phyloP scores from a whole-genome alignment of 1,140 invertebrate species.

The Pseudomyrmex sp. region DNA sequence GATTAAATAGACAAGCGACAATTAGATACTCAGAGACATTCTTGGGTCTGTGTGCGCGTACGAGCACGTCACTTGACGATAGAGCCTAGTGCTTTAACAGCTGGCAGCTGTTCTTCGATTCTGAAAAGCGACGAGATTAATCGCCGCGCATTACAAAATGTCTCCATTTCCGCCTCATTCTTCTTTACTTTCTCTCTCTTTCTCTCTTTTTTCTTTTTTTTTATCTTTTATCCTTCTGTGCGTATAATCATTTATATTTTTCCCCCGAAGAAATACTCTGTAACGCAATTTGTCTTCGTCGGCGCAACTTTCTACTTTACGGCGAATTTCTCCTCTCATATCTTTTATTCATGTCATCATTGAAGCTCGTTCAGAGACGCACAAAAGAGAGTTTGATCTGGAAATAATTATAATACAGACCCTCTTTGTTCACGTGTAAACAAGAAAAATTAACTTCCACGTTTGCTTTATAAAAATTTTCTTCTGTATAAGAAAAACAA shows the following conservation, averaged over 20 bases:
- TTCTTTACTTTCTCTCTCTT: slow-evolving; percentile 20
- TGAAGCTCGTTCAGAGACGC: slow-evolving; percentile 31
- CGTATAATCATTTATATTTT: slow-evolving; percentile 60
- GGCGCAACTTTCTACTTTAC: slow-evolving; percentile 47
- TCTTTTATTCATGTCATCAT: slow-evolving; percentile 61
- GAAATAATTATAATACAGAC: slow-evolving; percentile 43
- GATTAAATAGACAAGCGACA: slow-evolving; percentile 10
- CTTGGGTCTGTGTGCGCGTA: background rate
- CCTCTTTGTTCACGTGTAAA: slow-evolving; percentile 38
- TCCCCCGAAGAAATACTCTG: slow-evolving; percentile 21
- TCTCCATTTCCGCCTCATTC: slow-evolving; percentile 44
- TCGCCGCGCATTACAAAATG: slow-evolving; percentile 31
- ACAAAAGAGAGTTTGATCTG: slow-evolving; percentile 30
- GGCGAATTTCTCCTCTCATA: slow-evolving; percentile 55
- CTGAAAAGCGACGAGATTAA: slow-evolving; percentile 39
- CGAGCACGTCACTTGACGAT: background rate
- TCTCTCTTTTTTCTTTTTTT: too few relatives aligned
- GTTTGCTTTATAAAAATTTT: slow-evolving; percentile 23
- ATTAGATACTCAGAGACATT: background rate
- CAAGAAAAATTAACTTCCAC: slow-evolving; percentile 26
- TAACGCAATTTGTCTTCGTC: slow-evolving; percentile 56
- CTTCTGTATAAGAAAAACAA: background rate
- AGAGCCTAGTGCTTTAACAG: background rate
- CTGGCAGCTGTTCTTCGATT: background rate
- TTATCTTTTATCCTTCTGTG: background rate